A percentile compares a stretch with the other conserved stretches of the same genome.
Conservation (phyloP, 2,113 vertebrate genomes). For the Vanacampus margaritifer region DNA sequence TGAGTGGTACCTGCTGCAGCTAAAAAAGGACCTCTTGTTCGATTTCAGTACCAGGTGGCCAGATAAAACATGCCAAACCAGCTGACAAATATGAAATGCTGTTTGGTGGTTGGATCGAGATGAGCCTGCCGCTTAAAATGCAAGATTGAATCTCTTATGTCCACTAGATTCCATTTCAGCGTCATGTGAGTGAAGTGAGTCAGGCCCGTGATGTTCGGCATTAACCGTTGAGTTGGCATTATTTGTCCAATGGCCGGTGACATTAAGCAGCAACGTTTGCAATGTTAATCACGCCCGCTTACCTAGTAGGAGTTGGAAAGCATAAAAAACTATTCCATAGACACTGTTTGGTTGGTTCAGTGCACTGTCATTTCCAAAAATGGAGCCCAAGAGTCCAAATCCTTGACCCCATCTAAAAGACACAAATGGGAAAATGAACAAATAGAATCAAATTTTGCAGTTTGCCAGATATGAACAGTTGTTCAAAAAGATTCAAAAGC, state of each 20-base stretch:
- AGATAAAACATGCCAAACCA: constrained; percentile 43
- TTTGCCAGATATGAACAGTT: too few species aligned
- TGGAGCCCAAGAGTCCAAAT: constrained; percentile 95
- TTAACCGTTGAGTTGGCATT: constrained; percentile 22
- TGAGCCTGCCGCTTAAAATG: neutral
- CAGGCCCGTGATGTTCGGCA: constrained; percentile 17
- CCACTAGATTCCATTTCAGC: constrained; percentile 1
- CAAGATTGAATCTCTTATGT: neutral
- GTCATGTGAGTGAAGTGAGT: constrained; percentile 16
- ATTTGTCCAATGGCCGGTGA: neutral
- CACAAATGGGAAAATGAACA: neutral
- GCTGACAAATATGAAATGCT: constrained; percentile 21
- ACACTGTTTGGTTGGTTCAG: constrained; percentile 99
- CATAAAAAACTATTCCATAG: constrained; percentile 96
- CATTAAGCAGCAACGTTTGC: constrained; percentile 8
- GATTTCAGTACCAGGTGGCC: constrained; percentile 51
- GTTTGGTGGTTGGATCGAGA: neutral
- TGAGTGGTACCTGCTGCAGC: constrained; percentile 38
- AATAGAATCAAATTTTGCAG: neutral
- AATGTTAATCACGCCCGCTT: constrained; percentile 59
- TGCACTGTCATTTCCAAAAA: constrained; percentile 96
- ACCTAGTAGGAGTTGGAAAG: constrained; percentile 97
- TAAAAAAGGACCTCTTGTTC: constrained; percentile 62
- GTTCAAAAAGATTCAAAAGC: too few species aligned
- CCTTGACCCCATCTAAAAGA: constrained; percentile 93